Percentiles rank a stretch among this genome's conserved stretches.
phyloP scores from a whole-genome alignment of 2,888 invertebrate species.

The Lissocephala sabroskyi region DNA sequence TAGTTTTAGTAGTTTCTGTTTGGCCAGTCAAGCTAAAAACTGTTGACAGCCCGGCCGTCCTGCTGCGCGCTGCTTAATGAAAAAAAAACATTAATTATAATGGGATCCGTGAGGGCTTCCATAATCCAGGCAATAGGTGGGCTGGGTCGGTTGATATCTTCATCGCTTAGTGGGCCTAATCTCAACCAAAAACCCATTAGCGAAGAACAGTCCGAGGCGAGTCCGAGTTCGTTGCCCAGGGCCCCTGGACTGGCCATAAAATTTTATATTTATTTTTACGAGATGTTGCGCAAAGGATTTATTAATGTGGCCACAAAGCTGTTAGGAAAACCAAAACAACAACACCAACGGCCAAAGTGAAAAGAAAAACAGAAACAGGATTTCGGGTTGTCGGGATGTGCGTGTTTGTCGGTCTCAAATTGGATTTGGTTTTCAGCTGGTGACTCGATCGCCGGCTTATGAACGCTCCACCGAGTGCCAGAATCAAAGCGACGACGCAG shows the following conservation, averaged over 20 bases:
- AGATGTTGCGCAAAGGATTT: conserved; percentile 31
- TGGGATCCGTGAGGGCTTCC: conserved; percentile 9
- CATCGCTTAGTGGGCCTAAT: conserved; percentile 36
- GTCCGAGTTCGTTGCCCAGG: neutral
- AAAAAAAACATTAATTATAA: conserved; percentile 47
- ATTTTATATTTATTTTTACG: conserved; percentile 24
- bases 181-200: conserved; percentile 41
- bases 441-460: conserved; percentile 27
- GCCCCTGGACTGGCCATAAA: neutral
- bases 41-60: conserved; percentile 22
- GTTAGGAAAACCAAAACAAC: neutral
- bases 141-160: conserved; percentile 3
- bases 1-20: conserved; percentile 27
- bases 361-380: conserved; percentile 53
- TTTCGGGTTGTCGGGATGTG: too few species aligned
- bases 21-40: conserved; percentile 33
- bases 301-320: conserved; percentile 27
- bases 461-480: conserved; percentile 39
- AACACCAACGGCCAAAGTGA: too few species aligned
- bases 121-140: neutral
- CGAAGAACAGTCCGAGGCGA: conserved; percentile 5
- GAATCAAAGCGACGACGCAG: too few species aligned
- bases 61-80: conserved; percentile 33
- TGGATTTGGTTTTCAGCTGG: conserved; percentile 52
- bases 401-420: conserved; percentile 52